These are phyloP conservation scores for Drosophila yooni DNA, from an alignment of 2,888 invertebrate genomes.

Conservation along the genomic window DNA sequence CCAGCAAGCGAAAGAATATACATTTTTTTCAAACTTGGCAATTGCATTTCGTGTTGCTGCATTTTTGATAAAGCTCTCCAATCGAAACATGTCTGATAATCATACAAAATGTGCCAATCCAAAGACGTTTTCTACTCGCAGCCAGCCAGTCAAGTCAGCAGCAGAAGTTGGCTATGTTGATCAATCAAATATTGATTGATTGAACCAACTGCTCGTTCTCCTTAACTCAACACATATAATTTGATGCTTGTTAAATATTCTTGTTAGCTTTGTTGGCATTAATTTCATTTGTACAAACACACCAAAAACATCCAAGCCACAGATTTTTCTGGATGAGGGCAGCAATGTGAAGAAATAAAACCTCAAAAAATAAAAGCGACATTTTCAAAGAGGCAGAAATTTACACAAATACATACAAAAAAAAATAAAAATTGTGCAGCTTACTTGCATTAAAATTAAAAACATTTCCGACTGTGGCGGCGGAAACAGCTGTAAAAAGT, in stretches of 20 bases:
- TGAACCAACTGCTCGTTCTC: neutral
- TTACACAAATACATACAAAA: constrained; percentile 21
- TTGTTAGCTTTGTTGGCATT: neutral
- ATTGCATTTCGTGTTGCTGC: constrained; percentile 63
- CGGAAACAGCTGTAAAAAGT: constrained; percentile 73
- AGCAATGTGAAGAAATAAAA: constrained; percentile 1
- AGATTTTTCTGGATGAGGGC: neutral
- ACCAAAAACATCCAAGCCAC: neutral
- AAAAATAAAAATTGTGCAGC: constrained; percentile 20
- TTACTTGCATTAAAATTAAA: constrained; percentile 73
- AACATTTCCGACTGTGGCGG: constrained; percentile 69
- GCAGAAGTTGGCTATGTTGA: too few species aligned
- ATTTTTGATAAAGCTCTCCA: constrained; percentile 56
- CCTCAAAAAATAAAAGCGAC: constrained; percentile 6
- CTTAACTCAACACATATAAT: neutral
- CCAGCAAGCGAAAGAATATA: constrained; percentile 2
- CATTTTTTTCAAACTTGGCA: constrained; percentile 57
- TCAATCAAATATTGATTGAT: neutral
- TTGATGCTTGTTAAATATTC: constrained; percentile 1
- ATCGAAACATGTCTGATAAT: constrained; percentile 27
- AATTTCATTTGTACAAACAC: neutral
- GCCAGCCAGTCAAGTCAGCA: neutral
- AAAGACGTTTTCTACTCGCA: neutral
- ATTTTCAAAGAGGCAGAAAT: constrained; percentile 11
- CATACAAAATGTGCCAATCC: constrained; percentile 13